Percentiles rank a stretch among this genome's conserved stretches.
Conservation (phyloP, 2,797 vertebrate species). For the Parauchenoglanis punctatus region DNA sequence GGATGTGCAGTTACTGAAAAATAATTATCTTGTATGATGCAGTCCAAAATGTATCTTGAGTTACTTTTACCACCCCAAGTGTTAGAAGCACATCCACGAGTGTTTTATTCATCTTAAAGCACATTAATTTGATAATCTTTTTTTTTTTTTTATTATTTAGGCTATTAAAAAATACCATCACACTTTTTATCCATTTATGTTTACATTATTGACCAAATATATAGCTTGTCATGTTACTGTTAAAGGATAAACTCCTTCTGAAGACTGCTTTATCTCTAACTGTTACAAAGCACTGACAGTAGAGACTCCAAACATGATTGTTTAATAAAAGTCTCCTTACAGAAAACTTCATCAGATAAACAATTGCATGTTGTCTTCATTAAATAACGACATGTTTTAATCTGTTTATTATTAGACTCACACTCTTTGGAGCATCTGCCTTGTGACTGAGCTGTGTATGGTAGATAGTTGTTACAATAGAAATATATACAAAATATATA, state of each 20-base stretch:
- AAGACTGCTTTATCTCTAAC: neutral
- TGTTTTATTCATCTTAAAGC: neutral
- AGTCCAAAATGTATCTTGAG: neutral
- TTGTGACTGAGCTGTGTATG: neutral
- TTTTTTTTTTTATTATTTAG: neutral
- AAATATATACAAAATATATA: too few relatives aligned
- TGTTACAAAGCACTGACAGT: neutral
- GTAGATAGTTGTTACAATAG: too few relatives aligned
- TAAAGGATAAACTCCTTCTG: neutral
- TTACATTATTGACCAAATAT: neutral
- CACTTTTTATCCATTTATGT: neutral
- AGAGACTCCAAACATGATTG: neutral
- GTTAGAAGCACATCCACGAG: neutral
- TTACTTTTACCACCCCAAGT: neutral
- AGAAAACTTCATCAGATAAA: neutral
- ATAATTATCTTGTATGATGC: neutral
- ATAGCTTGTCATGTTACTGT: neutral
- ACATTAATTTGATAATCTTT: neutral
- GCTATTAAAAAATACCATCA: neutral
- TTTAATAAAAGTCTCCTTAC: neutral
- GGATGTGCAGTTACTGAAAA: neutral
- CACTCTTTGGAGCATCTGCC: neutral
- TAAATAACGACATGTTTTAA: neutral
- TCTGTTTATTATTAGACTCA: neutral
- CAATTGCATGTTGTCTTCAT: neutral